Percentiles rank a stretch among this genome's conserved stretches.
Evolutionary conservation across 92 coral and sea anemone species (phyloP).

Genomic region (Desmophyllum pertusum): DNA sequence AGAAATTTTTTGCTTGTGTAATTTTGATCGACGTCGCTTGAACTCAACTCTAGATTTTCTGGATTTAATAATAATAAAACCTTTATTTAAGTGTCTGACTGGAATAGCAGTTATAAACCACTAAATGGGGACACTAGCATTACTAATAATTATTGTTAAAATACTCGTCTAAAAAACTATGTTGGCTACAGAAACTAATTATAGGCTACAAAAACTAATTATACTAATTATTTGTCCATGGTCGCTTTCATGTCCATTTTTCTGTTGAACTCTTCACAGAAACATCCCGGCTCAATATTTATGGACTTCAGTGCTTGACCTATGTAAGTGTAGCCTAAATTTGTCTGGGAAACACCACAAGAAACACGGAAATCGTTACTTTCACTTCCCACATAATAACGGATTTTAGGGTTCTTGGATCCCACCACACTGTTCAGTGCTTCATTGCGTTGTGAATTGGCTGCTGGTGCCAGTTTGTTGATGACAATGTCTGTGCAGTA

Average conservation of each 20-base stretch:
- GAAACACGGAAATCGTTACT: not conserved
- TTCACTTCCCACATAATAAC: conserved; percentile 13
- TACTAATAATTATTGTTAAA: no score
- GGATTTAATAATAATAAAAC: no score
- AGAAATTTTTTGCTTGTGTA: conserved; percentile 35
- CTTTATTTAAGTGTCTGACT: no score
- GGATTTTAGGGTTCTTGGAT: conserved; percentile 50
- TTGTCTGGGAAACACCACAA: conserved; percentile 35
- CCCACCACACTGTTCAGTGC: conserved; percentile 55
- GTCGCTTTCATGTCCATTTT: conserved; percentile 11
- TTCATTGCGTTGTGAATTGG: conserved; percentile 66
- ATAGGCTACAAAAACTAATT: no score
- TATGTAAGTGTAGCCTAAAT: conserved; percentile 46
- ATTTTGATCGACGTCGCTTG: conserved; percentile 34
- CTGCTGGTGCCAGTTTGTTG: conserved; percentile 48
- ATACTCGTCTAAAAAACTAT: no score
- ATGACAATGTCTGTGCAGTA: conserved; percentile 56
- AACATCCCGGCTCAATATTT: conserved; percentile 28
- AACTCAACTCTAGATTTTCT: conserved; percentile 41
- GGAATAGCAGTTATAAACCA: no score
- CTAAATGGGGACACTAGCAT: no score
- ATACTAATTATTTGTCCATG: no score
- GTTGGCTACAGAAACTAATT: no score
- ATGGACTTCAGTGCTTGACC: conserved; percentile 25
- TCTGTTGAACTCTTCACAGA: not conserved